These are phyloP conservation scores for Neodiprion virginianus DNA, from an alignment of 1,140 invertebrate genomes.

Conservation along the genomic window DNA sequence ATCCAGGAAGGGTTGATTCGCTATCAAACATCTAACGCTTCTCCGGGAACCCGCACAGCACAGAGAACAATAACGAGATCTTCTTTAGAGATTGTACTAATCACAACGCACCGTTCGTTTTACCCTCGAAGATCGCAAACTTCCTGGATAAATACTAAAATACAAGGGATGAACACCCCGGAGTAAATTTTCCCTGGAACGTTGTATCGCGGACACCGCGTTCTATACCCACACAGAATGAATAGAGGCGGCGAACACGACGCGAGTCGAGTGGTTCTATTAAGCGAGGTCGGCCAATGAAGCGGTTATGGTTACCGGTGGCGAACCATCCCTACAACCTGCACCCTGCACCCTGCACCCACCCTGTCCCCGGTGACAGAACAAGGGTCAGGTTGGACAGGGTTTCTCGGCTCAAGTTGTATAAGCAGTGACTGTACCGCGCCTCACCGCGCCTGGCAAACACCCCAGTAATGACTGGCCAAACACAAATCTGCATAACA, in stretches of 20 bases:
- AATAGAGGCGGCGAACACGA: not conserved
- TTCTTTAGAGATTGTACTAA: too few species aligned
- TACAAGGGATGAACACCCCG: too few species aligned
- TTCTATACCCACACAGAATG: not conserved
- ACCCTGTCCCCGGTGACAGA: not conserved
- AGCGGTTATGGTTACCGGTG: slow-evolving; percentile 24
- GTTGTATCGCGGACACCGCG: not conserved
- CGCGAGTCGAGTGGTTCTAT: not conserved
- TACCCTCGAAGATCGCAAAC: not conserved
- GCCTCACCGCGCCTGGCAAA: slow-evolving; percentile 37
- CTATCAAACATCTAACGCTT: too few species aligned
- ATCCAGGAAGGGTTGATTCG: too few species aligned
- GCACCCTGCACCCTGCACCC: too few species aligned
- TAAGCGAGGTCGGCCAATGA: slow-evolving; percentile 21
- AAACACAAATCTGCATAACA: slow-evolving; percentile 63
- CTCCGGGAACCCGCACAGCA: too few species aligned
- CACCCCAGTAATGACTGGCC: slow-evolving; percentile 52
- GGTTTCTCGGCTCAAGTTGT: not conserved
- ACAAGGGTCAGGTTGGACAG: slow-evolving; percentile 1
- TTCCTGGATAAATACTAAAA: not conserved
- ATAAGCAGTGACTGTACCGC: not conserved
- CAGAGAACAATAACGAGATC: too few species aligned
- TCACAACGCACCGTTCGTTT: not conserved
- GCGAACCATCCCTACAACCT: not conserved
- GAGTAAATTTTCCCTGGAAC: too few species aligned